These are phyloP conservation scores for Eleginops maclovinus DNA, from an alignment of 2,113 vertebrate genomes.

Conservation along the genomic window DNA sequence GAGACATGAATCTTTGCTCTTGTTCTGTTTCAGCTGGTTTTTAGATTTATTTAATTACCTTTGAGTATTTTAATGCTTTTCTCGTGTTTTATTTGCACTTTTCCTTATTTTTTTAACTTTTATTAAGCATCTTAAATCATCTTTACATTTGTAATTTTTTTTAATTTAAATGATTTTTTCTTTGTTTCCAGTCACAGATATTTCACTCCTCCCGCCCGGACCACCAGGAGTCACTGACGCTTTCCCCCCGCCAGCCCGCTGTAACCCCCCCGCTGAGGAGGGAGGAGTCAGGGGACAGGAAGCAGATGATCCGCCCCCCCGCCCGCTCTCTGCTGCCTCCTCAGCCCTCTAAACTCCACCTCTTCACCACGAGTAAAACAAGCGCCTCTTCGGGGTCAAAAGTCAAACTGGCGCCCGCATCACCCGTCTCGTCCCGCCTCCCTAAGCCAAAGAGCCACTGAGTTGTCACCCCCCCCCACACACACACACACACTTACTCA, in stretches of 20 bases:
- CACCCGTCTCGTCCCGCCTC: conserved; percentile 83
- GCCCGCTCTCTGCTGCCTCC: conserved; percentile 48
- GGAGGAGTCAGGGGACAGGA: conserved; percentile 4
- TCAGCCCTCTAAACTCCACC: conserved; percentile 59
- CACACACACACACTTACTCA: background rate
- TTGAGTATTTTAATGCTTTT: too few relatives aligned
- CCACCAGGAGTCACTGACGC: conserved; percentile 59
- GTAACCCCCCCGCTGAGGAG: too few relatives aligned
- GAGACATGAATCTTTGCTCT: too few relatives aligned
- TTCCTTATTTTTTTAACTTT: too few relatives aligned
- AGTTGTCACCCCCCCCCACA: background rate
- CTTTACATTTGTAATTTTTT: too few relatives aligned
- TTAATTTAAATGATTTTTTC: conserved; percentile 61
- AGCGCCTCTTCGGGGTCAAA: background rate
- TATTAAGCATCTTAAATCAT: too few relatives aligned
- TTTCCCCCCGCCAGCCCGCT: too few relatives aligned
- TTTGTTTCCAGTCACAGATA: conserved; percentile 68
- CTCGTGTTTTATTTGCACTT: too few relatives aligned
- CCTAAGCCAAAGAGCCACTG: conserved; percentile 90
- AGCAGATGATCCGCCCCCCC: conserved; percentile 12
- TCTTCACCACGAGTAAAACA: conserved; percentile 19
- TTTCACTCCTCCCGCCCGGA: conserved; percentile 58
- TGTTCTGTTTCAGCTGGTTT: too few relatives aligned
- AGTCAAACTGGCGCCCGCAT: conserved; percentile 33
- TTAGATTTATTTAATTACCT: too few relatives aligned